Percentiles rank a stretch among this genome's conserved stretches.
Conservation (phyloP, 2,113 vertebrate species). For the Carollia perspicillata region DNA sequence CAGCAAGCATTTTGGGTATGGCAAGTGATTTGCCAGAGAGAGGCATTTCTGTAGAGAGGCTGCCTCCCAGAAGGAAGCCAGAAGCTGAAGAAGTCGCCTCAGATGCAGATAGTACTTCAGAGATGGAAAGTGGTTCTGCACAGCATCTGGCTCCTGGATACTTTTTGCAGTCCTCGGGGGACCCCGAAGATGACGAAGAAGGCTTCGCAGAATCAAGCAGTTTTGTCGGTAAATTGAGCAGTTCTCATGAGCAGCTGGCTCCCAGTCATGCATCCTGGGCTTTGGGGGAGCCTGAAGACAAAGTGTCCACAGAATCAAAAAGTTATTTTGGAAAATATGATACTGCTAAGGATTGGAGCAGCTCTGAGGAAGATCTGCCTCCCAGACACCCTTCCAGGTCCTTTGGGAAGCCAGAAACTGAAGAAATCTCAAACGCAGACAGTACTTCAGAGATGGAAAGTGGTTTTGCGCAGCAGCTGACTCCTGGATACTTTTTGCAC, state of each 20-base stretch:
- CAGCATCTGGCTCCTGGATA: neutral
- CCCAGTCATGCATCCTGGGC: neutral
- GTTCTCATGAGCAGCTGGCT: neutral
- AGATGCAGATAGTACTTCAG: neutral
- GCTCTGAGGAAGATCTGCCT: neutral
- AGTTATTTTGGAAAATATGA: neutral
- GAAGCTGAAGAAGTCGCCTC: neutral
- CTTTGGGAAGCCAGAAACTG: neutral
- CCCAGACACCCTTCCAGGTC: neutral
- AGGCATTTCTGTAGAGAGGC: neutral
- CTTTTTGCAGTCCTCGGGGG: neutral
- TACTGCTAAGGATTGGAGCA: neutral
- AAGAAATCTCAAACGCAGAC: neutral
- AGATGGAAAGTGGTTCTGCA: neutral
- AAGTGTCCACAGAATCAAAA: neutral
- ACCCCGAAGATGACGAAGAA: constrained; percentile 33
- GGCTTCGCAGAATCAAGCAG: constrained; percentile 28
- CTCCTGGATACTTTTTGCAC: neutral
- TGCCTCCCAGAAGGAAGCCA: neutral
- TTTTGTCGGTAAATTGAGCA: neutral
- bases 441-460: neutral
- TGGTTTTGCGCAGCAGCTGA: neutral
- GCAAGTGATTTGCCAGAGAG: neutral
- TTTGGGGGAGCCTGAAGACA: neutral
- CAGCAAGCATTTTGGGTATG: accelerated